Evolutionary conservation across 2,797 vertebrate species (phyloP).

Genomic region (Xiphophorus birchmanni): DNA sequence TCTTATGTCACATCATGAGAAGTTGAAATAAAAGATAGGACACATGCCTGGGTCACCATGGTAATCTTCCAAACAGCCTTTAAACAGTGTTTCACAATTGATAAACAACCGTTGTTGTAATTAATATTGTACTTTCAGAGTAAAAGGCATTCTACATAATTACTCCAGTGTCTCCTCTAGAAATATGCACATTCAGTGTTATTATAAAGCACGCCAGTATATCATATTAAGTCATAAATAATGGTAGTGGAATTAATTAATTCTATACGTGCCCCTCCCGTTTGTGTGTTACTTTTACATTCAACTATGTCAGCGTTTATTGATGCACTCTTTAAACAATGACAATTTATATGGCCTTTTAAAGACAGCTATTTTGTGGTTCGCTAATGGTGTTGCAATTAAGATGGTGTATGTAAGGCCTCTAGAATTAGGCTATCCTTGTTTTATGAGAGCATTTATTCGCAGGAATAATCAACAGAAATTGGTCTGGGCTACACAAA

Average conservation of each 20-base stretch:
- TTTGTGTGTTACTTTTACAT: conserved; percentile 75
- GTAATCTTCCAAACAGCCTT: conserved; percentile 85
- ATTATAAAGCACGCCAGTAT: conserved; percentile 82
- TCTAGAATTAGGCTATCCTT: conserved; percentile 3
- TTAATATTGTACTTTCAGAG: conserved; percentile 80
- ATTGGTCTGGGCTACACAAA: background rate
- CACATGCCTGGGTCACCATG: conserved; percentile 87
- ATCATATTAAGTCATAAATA: conserved; percentile 87
- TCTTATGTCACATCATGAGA: conserved; percentile 68
- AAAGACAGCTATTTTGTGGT: conserved; percentile 55
- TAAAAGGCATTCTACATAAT: conserved; percentile 83
- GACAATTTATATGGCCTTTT: conserved; percentile 75
- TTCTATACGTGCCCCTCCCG: conserved; percentile 71
- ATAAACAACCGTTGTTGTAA: conserved; percentile 79
- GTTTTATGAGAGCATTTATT: background rate
- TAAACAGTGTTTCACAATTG: conserved; percentile 78
- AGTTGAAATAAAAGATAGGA: conserved; percentile 85
- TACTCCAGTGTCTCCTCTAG: conserved; percentile 80
- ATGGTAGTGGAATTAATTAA: conserved; percentile 82
- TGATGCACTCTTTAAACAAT: conserved; percentile 82
- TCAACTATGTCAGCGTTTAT: conserved; percentile 84
- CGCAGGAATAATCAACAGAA: background rate
- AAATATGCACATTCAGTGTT: conserved; percentile 84
- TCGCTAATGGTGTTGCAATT: conserved; percentile 34
- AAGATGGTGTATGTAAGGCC: conserved; percentile 16